These are phyloP conservation scores for Gopherus flavomarginatus DNA, from an alignment of 2,113 vertebrate genomes.

Conservation along the genomic window DNA sequence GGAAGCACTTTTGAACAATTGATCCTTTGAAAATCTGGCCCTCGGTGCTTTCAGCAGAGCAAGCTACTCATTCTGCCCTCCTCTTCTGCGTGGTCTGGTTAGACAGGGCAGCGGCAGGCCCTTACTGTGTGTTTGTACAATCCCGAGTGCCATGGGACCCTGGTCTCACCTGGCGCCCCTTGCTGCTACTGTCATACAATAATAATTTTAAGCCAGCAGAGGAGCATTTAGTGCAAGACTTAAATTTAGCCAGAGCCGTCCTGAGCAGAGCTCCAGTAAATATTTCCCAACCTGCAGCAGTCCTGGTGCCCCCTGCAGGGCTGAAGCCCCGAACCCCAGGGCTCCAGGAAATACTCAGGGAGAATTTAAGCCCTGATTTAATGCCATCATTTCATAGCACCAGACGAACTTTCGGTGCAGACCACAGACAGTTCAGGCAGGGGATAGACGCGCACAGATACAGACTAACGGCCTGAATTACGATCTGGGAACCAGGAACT, in stretches of 20 bases:
- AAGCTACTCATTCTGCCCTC: not conserved
- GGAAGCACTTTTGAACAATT: not conserved
- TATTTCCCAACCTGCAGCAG: no score
- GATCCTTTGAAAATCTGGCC: not conserved
- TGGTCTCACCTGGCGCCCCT: no score
- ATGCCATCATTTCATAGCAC: not conserved
- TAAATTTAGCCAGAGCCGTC: no score
- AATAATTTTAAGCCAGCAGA: not conserved
- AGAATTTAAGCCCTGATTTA: not conserved
- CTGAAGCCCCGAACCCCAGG: no score
- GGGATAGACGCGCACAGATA: not conserved
- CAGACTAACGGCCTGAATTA: not conserved
- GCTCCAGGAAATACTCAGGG: no score
- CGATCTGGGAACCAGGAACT: not conserved
- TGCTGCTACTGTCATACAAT: not conserved
- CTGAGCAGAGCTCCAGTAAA: no score
- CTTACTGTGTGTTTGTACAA: not conserved
- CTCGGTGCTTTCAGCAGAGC: no score
- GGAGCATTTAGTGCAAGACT: not conserved
- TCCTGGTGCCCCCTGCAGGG: accelerated
- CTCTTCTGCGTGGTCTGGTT: not conserved
- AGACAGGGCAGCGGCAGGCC: not conserved
- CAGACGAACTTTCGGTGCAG: not conserved
- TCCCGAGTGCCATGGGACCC: not conserved
- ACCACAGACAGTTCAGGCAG: not conserved